Percentiles rank a stretch among this genome's conserved stretches.
phyloP scores from a whole-genome alignment of 2,113 vertebrate species.

The Lycaon pictus region DNA sequence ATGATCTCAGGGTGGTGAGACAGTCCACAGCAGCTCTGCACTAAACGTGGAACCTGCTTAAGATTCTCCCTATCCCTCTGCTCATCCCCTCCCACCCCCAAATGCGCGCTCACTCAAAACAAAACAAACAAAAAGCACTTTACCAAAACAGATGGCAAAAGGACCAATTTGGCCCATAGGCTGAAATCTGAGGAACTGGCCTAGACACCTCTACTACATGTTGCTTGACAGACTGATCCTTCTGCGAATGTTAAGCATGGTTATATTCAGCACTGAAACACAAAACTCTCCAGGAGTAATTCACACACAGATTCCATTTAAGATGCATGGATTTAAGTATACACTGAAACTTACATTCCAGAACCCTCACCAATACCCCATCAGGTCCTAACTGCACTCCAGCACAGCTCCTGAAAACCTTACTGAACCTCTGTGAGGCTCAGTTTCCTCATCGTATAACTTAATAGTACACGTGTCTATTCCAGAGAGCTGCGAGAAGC shows the following conservation, averaged over 20 bases:
- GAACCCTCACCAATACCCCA: neutral
- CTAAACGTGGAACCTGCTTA: too few relatives aligned
- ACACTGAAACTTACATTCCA: neutral
- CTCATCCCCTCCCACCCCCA: accelerated
- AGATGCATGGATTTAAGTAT: neutral
- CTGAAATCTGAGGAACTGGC: neutral
- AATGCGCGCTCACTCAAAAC: neutral
- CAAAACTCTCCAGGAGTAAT: neutral
- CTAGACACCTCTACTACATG: neutral
- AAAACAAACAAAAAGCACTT: neutral
- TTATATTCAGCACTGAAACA: neutral
- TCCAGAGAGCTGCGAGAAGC: neutral
- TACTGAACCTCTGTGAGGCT: neutral
- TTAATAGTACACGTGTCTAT: accelerated
- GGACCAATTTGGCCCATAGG: neutral
- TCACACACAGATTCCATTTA: neutral
- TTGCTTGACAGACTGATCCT: neutral
- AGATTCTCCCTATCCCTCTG: neutral
- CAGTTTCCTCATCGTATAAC: neutral
- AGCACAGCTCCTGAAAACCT: neutral
- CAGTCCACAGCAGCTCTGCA: too few relatives aligned
- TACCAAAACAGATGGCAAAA: neutral
- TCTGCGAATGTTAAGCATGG: neutral
- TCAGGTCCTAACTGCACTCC: neutral
- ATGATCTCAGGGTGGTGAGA: too few relatives aligned